Conservation (phyloP, 2,888 invertebrate species). For the Papilio gigon region DNA sequence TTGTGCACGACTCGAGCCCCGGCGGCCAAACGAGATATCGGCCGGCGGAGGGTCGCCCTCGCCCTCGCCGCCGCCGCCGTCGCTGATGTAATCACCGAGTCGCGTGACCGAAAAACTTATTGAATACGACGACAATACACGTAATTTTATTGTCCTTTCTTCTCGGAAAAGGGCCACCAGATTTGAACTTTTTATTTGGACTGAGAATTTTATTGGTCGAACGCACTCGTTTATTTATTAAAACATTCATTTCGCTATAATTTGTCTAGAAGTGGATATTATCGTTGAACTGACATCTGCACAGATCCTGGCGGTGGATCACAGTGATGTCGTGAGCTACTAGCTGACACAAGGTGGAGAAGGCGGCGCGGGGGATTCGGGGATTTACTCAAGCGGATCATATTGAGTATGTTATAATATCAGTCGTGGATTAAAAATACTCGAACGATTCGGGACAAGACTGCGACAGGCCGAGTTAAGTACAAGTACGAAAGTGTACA, state of each 20-base stretch:
- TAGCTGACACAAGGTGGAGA: too few species aligned
- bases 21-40: slow-evolving; percentile 27
- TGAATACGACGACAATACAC: slow-evolving; percentile 44
- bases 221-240: neutral
- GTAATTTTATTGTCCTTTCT: slow-evolving; percentile 43
- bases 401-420: too few species aligned
- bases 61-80: slow-evolving; percentile 32
- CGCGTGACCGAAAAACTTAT: slow-evolving; percentile 45
- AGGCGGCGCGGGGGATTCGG: too few species aligned
- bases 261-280: neutral
- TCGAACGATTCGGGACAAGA: too few species aligned
- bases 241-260: neutral
- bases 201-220: neutral
- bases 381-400: too few species aligned
- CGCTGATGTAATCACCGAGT: slow-evolving; percentile 43
- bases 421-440: too few species aligned
- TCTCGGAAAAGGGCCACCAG: slow-evolving; percentile 1
- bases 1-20: slow-evolving; percentile 12
- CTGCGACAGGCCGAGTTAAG: too few species aligned
- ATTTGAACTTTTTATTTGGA: slow-evolving; percentile 17
- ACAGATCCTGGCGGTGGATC: too few species aligned
- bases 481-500: too few species aligned
- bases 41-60: slow-evolving; percentile 40
- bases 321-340: too few species aligned
- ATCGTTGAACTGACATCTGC: neutral